phyloP scores from a whole-genome alignment of 92 coral and sea anemone species.

The Virgularia gustaviana region DNA sequence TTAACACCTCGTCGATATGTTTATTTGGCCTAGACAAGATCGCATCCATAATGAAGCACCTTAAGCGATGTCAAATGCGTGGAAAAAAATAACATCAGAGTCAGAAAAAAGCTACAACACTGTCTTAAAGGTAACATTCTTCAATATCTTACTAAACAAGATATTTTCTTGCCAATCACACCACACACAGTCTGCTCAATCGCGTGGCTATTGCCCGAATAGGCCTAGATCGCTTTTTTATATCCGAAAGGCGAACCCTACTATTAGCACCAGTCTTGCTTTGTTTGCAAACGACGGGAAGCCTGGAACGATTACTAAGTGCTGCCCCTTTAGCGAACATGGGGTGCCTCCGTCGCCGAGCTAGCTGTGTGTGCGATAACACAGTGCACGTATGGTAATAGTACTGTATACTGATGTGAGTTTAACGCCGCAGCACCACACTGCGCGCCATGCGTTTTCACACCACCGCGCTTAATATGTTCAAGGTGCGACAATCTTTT shows the following conservation, averaged over 20 bases:
- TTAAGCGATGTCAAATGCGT: background rate
- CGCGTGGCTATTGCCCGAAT: conserved; percentile 26
- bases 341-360: conserved; percentile 9
- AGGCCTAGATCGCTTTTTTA: conserved; percentile 5
- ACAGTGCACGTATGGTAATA: background rate
- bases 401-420: background rate
- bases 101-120: no score
- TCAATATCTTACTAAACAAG: no score
- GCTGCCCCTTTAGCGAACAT: conserved; percentile 13
- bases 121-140: no score
- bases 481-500: conserved; percentile 15
- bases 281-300: conserved; percentile 17
- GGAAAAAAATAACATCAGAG: background rate
- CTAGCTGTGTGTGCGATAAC: background rate
- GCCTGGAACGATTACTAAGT: background rate
- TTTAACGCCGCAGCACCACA: conserved; percentile 7
- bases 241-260: conserved; percentile 30
- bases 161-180: no score
- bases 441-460: conserved; percentile 10
- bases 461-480: conserved; percentile 6
- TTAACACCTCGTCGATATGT: conserved; percentile 27
- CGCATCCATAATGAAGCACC: background rate
- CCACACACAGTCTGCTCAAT: conserved; percentile 3
- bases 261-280: conserved; percentile 30
- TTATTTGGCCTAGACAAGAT: background rate